phyloP scores from a whole-genome alignment of 2,113 vertebrate genomes.

The Lucifuga dentata region DNA sequence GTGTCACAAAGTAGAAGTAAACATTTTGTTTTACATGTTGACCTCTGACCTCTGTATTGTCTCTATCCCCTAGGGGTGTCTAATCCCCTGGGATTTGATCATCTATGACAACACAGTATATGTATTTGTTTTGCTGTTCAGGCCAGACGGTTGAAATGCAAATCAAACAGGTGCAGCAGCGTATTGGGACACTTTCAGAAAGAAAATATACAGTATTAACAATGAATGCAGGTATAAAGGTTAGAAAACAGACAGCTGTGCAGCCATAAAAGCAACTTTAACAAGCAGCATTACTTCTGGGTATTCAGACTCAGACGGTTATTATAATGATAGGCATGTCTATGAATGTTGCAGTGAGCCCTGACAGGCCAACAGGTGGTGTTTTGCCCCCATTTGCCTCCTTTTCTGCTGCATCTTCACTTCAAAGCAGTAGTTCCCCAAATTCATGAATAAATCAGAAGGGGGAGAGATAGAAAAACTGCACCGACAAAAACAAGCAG shows the following conservation, averaged over 20 bases:
- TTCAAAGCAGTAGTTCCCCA: slow-evolving; percentile 69
- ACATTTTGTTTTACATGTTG: too few relatives aligned
- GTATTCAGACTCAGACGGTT: slow-evolving; percentile 3
- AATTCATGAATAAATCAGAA: slow-evolving; percentile 74
- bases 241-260: too few relatives aligned
- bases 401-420: slow-evolving; percentile 42
- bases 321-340: slow-evolving; percentile 4
- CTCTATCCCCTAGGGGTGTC: too few relatives aligned
- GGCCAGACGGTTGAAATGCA: too few relatives aligned
- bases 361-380: slow-evolving; percentile 66
- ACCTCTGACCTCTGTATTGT: too few relatives aligned
- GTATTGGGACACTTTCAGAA: slow-evolving; percentile 10
- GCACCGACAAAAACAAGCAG: slow-evolving; percentile 29
- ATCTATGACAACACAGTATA: too few relatives aligned
- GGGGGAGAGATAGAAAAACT: slow-evolving; percentile 9
- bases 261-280: not conserved
- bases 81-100: too few relatives aligned
- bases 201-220: not conserved
- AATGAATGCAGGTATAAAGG: not conserved
- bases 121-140: too few relatives aligned
- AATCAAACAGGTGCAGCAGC: too few relatives aligned
- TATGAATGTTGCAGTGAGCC: slow-evolving; percentile 9
- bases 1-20: not conserved
- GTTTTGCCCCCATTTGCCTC: slow-evolving; percentile 68
- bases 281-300: too few relatives aligned